phyloP scores from a whole-genome alignment of 2,888 invertebrate species.

The Drosophila mayaguana region DNA sequence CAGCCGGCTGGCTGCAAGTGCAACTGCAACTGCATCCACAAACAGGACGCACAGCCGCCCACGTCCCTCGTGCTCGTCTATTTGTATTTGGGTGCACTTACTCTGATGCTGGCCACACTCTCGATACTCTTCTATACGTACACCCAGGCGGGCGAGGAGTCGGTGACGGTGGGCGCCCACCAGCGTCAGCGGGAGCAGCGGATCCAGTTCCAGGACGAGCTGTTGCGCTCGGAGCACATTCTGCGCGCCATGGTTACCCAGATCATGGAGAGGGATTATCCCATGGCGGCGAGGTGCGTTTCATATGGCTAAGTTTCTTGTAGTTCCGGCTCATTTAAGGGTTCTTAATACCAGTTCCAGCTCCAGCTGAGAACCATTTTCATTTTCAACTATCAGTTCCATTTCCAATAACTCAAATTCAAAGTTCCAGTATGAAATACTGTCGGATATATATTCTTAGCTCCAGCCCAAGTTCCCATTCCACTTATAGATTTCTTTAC shows the following conservation, averaged over 20 bases:
- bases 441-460: too few relatives aligned
- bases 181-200: constrained; percentile 49
- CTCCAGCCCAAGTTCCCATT: not conserved
- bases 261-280: constrained; percentile 63
- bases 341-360: not conserved
- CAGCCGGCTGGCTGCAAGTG: constrained; percentile 22
- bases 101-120: constrained; percentile 78
- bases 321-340: not conserved
- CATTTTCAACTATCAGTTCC: not conserved
- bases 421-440: not conserved
- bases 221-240: constrained; percentile 74
- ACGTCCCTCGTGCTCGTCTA: constrained; percentile 68
- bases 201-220: constrained; percentile 74
- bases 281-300: constrained; percentile 36
- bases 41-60: constrained; percentile 19
- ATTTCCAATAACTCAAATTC: not conserved
- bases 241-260: constrained; percentile 68
- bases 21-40: constrained; percentile 52
- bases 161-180: constrained; percentile 16
- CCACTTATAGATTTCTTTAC: not conserved
- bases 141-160: constrained; percentile 46
- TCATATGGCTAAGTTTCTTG: not conserved
- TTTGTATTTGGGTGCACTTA: constrained; percentile 78
- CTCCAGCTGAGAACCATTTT: not conserved
- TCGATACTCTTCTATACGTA: constrained; percentile 81